phyloP scores from a whole-genome alignment of 2,888 invertebrate species.

The Stenodema calcarata region DNA sequence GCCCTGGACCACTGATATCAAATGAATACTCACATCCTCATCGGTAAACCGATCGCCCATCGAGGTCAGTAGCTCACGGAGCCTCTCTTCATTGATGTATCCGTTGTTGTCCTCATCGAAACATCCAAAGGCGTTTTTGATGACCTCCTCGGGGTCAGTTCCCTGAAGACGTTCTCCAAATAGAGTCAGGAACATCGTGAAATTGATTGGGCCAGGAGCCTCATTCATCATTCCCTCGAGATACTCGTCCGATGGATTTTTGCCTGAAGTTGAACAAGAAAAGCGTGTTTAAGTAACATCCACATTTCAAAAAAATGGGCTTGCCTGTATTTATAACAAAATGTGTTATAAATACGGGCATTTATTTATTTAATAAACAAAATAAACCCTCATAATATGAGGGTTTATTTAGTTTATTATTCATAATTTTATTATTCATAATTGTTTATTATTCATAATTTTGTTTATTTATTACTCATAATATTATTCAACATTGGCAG shows the following conservation, averaged over 20 bases:
- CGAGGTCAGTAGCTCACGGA: constrained; percentile 92
- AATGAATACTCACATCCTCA: constrained; percentile 74
- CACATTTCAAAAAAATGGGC: too few species aligned
- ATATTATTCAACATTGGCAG: too few species aligned
- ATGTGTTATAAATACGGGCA: too few species aligned
- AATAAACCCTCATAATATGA: too few species aligned
- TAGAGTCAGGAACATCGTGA: constrained; percentile 98
- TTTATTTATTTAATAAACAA: too few species aligned
- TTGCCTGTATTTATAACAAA: too few species aligned
- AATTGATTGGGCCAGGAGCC: constrained; percentile 98
- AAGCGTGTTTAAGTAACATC: too few species aligned
- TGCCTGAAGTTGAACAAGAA: constrained; percentile 68
- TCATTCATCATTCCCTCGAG: constrained; percentile 98
- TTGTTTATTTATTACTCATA: too few species aligned
- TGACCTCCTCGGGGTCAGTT: constrained; percentile 98
- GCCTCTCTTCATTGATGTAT: constrained; percentile 89
- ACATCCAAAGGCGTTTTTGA: constrained; percentile 98
- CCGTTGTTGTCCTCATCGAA: constrained; percentile 97
- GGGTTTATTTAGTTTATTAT: too few species aligned
- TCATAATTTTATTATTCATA: too few species aligned
- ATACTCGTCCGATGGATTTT: constrained; percentile 95
- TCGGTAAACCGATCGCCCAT: constrained; percentile 98
- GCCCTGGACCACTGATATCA: too few species aligned
- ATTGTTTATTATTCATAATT: too few species aligned
- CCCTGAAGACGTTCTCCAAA: constrained; percentile 98